Conservation (phyloP, 2,113 vertebrate species). For the Ancistrus triradiatus region DNA sequence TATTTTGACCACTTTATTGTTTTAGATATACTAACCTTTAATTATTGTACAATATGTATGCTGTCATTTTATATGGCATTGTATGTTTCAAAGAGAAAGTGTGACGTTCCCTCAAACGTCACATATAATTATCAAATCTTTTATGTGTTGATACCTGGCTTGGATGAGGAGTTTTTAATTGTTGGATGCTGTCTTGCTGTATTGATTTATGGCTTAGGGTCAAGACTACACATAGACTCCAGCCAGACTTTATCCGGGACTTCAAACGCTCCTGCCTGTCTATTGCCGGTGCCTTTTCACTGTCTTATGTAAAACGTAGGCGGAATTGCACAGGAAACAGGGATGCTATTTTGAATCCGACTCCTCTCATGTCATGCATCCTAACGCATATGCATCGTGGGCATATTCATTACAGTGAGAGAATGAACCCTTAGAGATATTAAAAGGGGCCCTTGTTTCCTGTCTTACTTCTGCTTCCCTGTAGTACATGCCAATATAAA, state of each 20-base stretch:
- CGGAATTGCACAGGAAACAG: background rate
- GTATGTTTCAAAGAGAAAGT: no score
- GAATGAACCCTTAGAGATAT: background rate
- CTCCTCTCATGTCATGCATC: background rate
- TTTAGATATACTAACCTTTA: no score
- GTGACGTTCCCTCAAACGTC: no score
- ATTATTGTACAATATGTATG: no score
- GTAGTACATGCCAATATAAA: slow-evolving; percentile 5
- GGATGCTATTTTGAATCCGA: background rate
- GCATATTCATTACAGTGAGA: background rate
- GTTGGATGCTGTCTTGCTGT: slow-evolving; percentile 23
- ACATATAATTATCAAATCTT: no score
- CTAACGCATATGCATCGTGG: background rate
- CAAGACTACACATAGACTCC: slow-evolving; percentile 34
- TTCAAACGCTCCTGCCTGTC: slow-evolving; percentile 32
- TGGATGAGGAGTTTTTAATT: slow-evolving; percentile 3
- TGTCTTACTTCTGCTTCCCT: background rate
- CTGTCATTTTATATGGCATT: no score
- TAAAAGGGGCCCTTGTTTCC: background rate
- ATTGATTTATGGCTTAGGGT: slow-evolving; percentile 41
- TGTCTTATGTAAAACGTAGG: background rate
- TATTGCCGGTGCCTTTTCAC: background rate
- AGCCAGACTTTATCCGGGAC: slow-evolving; percentile 36
- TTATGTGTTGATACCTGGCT: slow-evolving; percentile 16
- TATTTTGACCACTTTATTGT: no score